Base-by-base conservation (phyloP, 1,140 invertebrate species). In the Goniozus legneri region DNA sequence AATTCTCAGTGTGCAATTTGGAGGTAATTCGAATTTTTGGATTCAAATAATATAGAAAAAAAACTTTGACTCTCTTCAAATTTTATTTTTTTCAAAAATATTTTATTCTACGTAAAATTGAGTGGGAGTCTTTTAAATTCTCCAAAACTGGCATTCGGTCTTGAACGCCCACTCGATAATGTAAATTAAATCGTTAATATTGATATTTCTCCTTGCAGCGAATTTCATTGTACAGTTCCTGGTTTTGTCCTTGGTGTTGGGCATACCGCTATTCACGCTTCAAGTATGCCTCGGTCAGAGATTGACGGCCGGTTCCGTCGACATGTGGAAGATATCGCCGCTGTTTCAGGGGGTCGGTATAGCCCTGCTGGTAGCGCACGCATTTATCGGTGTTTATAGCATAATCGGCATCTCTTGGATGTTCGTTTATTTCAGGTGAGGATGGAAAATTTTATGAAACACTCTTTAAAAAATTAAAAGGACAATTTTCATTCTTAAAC, bases 311-410 rank as follows among this genome's bases (percentile, higher is more conserved):
- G 91, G 91, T 0, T 85, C 88, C 3, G 82, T 95, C 21, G 89
- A 92, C 54, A 93, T 95, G 90, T 95, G 92, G 91, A 84, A 80
- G 54, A 92, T 95, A 57, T 93, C 91, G 34, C 92, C 92, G 0
- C 83, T 94, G 47, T 94, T 94, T 67, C 87, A 90, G 75, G 89
- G 89, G 7, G 87, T 94, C 24, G 92, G 92, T 18, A 85, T 93
- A 41, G 84, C 90, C 1, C 71, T 95, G 39, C 77, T 94, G 7
- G 71, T 88, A 44, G 82, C 85, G 1, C 90, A 93, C 69, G 85
- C 85, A 4, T 77, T 92, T 18, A 82, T 91, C 42, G 90, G 91
- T 22, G 82, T 93, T 50, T 95, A 94, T 71, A 91, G 87, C 60
- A 86, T 91, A 35, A 83, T 93, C 8, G 89, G 89, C 2, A 78